phyloP scores from a whole-genome alignment of 2,797 vertebrate genomes.

The Leptodactylus fallax region DNA sequence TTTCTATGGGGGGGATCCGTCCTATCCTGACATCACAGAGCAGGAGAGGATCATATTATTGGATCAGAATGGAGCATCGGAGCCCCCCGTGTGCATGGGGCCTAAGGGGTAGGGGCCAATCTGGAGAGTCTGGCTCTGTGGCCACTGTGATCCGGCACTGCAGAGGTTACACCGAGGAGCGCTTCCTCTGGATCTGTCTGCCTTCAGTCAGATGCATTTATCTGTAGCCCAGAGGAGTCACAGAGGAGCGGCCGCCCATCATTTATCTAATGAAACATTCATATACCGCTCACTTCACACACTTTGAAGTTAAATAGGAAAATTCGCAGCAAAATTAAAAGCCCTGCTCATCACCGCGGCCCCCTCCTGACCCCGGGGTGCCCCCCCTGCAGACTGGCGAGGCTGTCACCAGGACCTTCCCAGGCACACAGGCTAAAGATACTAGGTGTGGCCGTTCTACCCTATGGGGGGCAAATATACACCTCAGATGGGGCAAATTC shows the following conservation, averaged over 20 bases:
- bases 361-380: not conserved
- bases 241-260: slow-evolving; percentile 47
- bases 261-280: slow-evolving; percentile 62
- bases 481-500: too few species aligned
- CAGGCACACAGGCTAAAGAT: not conserved
- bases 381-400: not conserved
- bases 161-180: slow-evolving; percentile 5
- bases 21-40: too few species aligned
- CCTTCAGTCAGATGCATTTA: too few species aligned
- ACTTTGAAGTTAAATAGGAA: slow-evolving; percentile 48
- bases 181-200: slow-evolving; percentile 29
- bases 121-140: too few species aligned
- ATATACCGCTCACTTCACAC: slow-evolving; percentile 34
- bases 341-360: not conserved
- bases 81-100: too few species aligned
- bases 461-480: too few species aligned
- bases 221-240: slow-evolving; percentile 9
- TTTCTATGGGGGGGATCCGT: too few species aligned
- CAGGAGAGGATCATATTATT: too few species aligned
- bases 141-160: too few species aligned
- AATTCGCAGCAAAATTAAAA: slow-evolving; percentile 25
- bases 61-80: too few species aligned
- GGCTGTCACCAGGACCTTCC: not conserved
- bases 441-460: too few species aligned
- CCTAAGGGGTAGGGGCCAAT: too few species aligned